Evolutionary conservation across 2,113 vertebrate genomes (phyloP), one percentile per base, ranked within the genome.

Genomic region (Otocyon megalotis): DNA sequence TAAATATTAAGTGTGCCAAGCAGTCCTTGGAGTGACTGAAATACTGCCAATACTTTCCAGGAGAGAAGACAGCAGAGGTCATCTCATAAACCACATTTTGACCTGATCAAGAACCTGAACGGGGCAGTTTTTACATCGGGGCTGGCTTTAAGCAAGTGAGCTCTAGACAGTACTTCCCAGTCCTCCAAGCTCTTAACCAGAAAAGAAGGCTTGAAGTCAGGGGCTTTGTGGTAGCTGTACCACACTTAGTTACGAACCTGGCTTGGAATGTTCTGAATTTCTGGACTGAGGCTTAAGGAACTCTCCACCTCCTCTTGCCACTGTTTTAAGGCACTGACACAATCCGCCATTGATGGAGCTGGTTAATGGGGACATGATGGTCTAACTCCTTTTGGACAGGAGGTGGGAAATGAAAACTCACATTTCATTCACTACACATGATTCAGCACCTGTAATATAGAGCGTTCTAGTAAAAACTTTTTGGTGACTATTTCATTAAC

Each of bases 171-270:
- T 37, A 12, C 1, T 9, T 24, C 77, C 72, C 86, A 88, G 28
- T 1, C 69, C 15, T 1, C 85, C 60, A 72, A 81, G 69, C 63
- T 96, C 60, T 54, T 90, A 93, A 69, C 28, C 60, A 77, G 95
- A 94, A 93, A 93, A 95, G 81, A 24, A 15, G 69, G 86, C 84
- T 83, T 95, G 32, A 92, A 43, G 65, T 63, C 43, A 30, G 91
- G 90, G 77, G 50, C 2, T 58, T 35, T 9, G 50, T 96, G 88
- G 81, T 62, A 97, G 97, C 54, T 79, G 63, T 77, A 86, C 32
- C 54, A 32, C 20, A 9, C 86, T 79, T 85, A 24, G 48, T 67
- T 81, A 50, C 43, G 56, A 65, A 76, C 65, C 83, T 54, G 22
- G 9, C 84, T 90, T 82, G 77, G 53, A 80, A 92, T 80, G 86